A percentile compares a stretch with the other conserved stretches of the same genome.
Conservation (phyloP, 2,113 vertebrate species). For the Ondatra zibethicus region DNA sequence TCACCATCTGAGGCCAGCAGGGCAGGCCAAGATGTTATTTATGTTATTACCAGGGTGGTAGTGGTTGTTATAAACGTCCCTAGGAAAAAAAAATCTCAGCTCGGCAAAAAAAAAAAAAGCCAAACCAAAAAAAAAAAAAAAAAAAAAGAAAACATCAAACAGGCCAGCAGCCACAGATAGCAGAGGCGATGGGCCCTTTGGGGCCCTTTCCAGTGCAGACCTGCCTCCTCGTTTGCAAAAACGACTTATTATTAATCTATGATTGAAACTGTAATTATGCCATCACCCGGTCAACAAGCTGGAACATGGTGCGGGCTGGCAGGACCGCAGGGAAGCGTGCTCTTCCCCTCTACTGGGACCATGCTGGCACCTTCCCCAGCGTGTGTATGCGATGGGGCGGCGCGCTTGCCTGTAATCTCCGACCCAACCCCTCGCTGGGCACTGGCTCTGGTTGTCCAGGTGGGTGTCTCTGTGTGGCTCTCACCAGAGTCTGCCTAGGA, state of each 20-base stretch:
- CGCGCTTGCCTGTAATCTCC: not conserved
- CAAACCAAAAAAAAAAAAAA: conserved; percentile 51
- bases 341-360: conserved; percentile 39
- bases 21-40: conserved; percentile 58
- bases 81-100: conserved; percentile 45
- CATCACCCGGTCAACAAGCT: conserved; percentile 80
- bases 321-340: conserved; percentile 48
- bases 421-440: not conserved
- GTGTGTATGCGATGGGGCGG: fast-evolving
- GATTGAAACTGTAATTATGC: conserved; percentile 87
- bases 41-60: conserved; percentile 60
- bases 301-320: conserved; percentile 62
- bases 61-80: conserved; percentile 19
- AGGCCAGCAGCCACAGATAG: conserved; percentile 77
- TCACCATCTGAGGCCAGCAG: not conserved
- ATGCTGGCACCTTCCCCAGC: not conserved
- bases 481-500: not conserved
- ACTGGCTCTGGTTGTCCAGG: not conserved
- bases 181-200: conserved; percentile 74
- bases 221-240: conserved; percentile 79
- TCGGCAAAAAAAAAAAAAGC: not conserved
- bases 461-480: not conserved
- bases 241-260: conserved; percentile 85
- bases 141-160: conserved; percentile 79
- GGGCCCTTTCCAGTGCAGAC: conserved; percentile 85